Evolutionary conservation across 2,797 vertebrate species (phyloP), one percentile per base, ranked within the genome.

Genomic region (Dryobates pubescens): DNA sequence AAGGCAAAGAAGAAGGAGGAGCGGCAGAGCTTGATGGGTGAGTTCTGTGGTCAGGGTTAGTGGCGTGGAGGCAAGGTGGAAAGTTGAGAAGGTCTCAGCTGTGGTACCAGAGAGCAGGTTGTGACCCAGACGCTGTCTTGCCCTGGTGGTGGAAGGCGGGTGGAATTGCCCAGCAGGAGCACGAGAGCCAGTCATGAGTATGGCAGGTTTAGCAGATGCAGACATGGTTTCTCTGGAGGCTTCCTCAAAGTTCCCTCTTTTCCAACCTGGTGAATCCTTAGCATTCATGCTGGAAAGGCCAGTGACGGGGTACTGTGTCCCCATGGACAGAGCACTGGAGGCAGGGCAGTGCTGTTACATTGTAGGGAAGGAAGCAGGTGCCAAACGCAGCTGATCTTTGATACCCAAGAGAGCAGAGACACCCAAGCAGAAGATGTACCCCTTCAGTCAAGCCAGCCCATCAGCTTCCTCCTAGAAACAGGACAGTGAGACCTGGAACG

Each of bases 1-100:
- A 98, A 98, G 75, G 98, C 98, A 0, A 97, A 98, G 89, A 99
- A 99, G 97, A 99, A 98, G 92, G 98, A 98, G 96, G 98, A 98
- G 85, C 96, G 98, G 79, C 98, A 98, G 95, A 99, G 97, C 94
- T 97, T 98, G 95, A 98, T 99, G 96, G 99, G 99, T 99, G 97
- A 98, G 98, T 94, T 19, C 32, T 0, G 0, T 3, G 34, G 7
- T 3, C 24, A 17, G 22, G 47, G 12, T 19, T 56, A 53, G 16
- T 24, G 41, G 27, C 20, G 3, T 24, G 53, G n/a, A 58, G 56
- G 6, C 63, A 70, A 43, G 57, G 41, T 34, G 34, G 29, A 69
- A 73, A 29, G 49, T 58, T 78, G 3, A 7, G 29, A 51, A 58
- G 22, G n/a, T 73, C 53, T 81, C 12, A 10, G 18, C 26, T 59